phyloP scores from a whole-genome alignment of 2,113 vertebrate species.

The Megatriorchis doriae region DNA sequence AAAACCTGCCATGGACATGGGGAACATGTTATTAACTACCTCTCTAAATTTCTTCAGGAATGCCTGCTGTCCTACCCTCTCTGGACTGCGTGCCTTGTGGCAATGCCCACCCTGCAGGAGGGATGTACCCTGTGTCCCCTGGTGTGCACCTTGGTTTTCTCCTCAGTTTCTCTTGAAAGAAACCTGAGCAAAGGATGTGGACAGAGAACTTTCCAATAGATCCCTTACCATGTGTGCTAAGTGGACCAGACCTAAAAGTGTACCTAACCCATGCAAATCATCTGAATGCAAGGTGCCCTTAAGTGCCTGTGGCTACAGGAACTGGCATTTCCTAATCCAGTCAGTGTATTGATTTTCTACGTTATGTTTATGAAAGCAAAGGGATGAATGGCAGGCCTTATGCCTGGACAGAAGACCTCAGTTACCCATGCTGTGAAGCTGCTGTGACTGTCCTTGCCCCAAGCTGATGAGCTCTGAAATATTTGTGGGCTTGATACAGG shows the following conservation, averaged over 20 bases:
- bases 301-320: not conserved
- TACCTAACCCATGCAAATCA: not conserved
- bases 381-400: not conserved
- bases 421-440: not conserved
- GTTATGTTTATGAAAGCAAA: not conserved
- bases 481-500: not conserved
- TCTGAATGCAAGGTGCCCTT: not conserved
- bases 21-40: not conserved
- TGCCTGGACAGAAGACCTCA: not conserved
- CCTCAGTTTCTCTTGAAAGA: not conserved
- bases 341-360: not conserved
- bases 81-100: not conserved
- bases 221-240: not conserved
- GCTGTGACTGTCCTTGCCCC: not conserved
- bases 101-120: not conserved
- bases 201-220: not conserved
- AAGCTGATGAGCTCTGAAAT: not conserved
- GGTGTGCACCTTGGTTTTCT: not conserved
- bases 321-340: not conserved
- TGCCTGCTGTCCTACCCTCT: not conserved
- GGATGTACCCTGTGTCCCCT: not conserved
- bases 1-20: not conserved
- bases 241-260: not conserved
- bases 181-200: not conserved
- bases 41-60: not conserved